Evolutionary conservation across 1,140 invertebrate species (phyloP), one percentile per base, ranked within the genome.

Genomic region (Aphidius gifuensis): DNA sequence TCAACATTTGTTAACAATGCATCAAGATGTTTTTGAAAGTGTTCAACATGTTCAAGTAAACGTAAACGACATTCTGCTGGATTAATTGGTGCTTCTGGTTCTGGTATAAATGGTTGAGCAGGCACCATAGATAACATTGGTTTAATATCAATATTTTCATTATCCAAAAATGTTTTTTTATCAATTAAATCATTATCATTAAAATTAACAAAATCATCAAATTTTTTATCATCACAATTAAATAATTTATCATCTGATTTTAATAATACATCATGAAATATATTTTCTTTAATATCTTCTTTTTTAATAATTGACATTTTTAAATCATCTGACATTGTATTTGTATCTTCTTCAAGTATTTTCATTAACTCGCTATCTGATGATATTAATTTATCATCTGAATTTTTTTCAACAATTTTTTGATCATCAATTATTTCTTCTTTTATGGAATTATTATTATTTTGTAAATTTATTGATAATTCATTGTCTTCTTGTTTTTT

Each of bases 71-170:
- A 94, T 72, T 91, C 90, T 46, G 84, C 79, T 42, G 87, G 85
- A 79, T 93, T 90, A 61, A 93, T 93, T 3, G 89, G 85, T 9
- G 90, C 89, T 79, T 93, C 91, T 0, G 91, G 90, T 77, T 90
- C 85, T 11, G 91, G 91, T 62, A 85, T 74, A 50, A 79, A 73
- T 44, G 78, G 76, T 59, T 78, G 77, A 9, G 68, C 62, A 9
- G 71, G 68, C 5, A 68, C 60, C 40, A 58, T 39, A 39, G 59
- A 49, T 32, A 61, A 16, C 2, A 32, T 32, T 43, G 58, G 58
- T 38, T 54, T 40, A 44, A 47, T 16, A 42, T 58, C 11, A 63
- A 61, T 53, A 55, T 32, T 32, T 3, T 9, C 32, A 51, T 51
- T 32, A 11, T 51, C 21, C 6, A 16, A 9, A 6, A 2, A 6